phyloP scores from a whole-genome alignment of 2,113 vertebrate genomes.

The Phocoena sinus region DNA sequence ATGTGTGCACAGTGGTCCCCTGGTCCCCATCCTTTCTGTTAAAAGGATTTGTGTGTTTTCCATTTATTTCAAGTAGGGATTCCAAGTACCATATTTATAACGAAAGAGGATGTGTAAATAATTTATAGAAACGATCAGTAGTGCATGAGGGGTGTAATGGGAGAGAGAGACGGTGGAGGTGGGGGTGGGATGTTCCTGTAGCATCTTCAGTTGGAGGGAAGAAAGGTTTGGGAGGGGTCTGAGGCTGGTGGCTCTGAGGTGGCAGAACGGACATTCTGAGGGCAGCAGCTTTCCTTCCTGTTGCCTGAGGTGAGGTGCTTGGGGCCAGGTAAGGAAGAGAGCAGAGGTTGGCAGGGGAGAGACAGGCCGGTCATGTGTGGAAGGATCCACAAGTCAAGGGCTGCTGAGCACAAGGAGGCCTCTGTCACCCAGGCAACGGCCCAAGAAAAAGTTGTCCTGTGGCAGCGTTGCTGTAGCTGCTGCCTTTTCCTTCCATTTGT shows the following conservation, averaged over 20 bases:
- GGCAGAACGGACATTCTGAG: not conserved
- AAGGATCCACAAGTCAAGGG: not conserved
- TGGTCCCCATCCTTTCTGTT: not conserved
- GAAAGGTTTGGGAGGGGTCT: not conserved
- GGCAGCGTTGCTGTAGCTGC: rapidly evolving
- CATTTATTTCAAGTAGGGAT: constrained; percentile 4
- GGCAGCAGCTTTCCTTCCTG: not conserved
- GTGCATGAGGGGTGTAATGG: not conserved
- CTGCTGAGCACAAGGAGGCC: not conserved
- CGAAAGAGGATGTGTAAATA: not conserved
- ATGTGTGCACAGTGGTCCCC: not conserved
- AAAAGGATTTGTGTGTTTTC: not conserved
- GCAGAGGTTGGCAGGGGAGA: not conserved
- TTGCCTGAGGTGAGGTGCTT: not conserved
- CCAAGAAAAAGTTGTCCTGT: not conserved
- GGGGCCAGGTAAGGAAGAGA: not conserved
- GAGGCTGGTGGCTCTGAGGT: not conserved
- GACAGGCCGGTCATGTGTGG: too few relatives aligned
- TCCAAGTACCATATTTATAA: not conserved
- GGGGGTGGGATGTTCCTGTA: rapidly evolving
- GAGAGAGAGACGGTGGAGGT: not conserved
- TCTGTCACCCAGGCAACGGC: too few relatives aligned
- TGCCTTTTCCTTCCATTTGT: not conserved
- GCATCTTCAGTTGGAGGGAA: not conserved
- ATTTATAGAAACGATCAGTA: not conserved